Evolutionary conservation across 2,888 invertebrate species (phyloP).

Genomic region (Stenurella melanura): DNA sequence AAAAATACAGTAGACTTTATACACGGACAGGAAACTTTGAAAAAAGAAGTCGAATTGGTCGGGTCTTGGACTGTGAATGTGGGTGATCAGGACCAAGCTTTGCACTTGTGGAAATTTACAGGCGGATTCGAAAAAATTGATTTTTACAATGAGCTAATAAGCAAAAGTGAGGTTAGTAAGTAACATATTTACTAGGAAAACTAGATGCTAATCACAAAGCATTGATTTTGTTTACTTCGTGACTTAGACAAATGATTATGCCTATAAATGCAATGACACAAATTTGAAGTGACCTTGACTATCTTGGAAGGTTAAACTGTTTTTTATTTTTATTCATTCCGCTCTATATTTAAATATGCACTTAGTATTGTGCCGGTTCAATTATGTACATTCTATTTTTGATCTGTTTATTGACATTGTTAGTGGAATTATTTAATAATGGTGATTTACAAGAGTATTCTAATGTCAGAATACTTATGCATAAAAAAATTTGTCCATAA

Average conservation of each 20-base stretch:
- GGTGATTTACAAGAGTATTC: too few relatives aligned
- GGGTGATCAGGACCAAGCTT: slow-evolving; percentile 97
- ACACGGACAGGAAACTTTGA: slow-evolving; percentile 81
- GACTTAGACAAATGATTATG: background rate
- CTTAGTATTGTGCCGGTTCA: too few relatives aligned
- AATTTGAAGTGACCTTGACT: background rate
- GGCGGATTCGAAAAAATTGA: slow-evolving; percentile 94
- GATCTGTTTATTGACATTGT: too few relatives aligned
- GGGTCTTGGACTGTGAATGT: slow-evolving; percentile 98
- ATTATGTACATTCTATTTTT: too few relatives aligned
- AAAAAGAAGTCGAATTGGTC: slow-evolving; percentile 85
- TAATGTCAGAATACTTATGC: too few relatives aligned
- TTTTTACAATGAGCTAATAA: slow-evolving; percentile 82
- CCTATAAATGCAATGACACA: background rate
- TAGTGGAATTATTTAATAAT: too few relatives aligned
- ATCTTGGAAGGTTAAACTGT: background rate
- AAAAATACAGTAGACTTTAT: slow-evolving; percentile 87
- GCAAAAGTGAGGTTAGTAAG: slow-evolving; percentile 79
- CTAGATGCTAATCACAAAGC: background rate
- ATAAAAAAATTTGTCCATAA: too few relatives aligned
- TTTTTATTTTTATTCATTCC: too few relatives aligned
- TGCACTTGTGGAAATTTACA: slow-evolving; percentile 96
- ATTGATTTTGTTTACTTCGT: slow-evolving; percentile 1
- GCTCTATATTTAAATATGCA: too few relatives aligned
- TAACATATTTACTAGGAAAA: slow-evolving; percentile 2